phyloP scores from a whole-genome alignment of 2,113 vertebrate species.

The Hippocampus guttulatus region DNA sequence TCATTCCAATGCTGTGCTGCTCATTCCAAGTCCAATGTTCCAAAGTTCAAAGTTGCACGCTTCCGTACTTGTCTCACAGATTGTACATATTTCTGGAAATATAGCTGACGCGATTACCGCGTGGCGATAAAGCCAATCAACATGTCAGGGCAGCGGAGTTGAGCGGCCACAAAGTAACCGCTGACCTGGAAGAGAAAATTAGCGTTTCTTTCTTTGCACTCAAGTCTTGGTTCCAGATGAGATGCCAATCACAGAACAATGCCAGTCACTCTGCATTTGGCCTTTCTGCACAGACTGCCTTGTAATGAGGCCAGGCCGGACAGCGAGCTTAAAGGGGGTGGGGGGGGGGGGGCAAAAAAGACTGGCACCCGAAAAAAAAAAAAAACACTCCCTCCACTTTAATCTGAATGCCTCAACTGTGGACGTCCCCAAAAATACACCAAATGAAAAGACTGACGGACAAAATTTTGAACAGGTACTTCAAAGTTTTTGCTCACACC shows the following conservation, averaged over 20 bases:
- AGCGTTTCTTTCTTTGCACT: conserved; percentile 1
- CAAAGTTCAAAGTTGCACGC: too few species aligned
- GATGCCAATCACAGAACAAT: conserved; percentile 71
- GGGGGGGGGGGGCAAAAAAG: conserved; percentile 24
- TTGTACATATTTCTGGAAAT: too few species aligned
- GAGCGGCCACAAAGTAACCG: conserved; percentile 58
- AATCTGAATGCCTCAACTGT: conserved; percentile 8
- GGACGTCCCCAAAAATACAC: not conserved
- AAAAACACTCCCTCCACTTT: not conserved
- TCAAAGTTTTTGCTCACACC: too few species aligned
- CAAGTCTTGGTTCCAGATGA: conserved; percentile 33
- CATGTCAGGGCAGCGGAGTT: conserved; percentile 33
- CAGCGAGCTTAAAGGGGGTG: conserved; percentile 5
- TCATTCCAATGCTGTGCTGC: too few species aligned
- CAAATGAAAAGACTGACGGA: too few species aligned
- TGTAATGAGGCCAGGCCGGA: conserved; percentile 54
- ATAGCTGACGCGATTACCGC: not conserved
- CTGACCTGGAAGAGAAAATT: conserved; percentile 56
- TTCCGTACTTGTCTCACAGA: too few species aligned
- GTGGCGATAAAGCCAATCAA: conserved; percentile 5
- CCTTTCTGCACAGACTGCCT: conserved; percentile 50
- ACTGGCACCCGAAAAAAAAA: conserved; percentile 7
- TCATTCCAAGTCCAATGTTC: too few species aligned
- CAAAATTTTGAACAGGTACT: too few species aligned
- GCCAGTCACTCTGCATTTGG: conserved; percentile 65